Conservation (phyloP, 2,113 vertebrate species). For the Pseudorasbora parva region DNA sequence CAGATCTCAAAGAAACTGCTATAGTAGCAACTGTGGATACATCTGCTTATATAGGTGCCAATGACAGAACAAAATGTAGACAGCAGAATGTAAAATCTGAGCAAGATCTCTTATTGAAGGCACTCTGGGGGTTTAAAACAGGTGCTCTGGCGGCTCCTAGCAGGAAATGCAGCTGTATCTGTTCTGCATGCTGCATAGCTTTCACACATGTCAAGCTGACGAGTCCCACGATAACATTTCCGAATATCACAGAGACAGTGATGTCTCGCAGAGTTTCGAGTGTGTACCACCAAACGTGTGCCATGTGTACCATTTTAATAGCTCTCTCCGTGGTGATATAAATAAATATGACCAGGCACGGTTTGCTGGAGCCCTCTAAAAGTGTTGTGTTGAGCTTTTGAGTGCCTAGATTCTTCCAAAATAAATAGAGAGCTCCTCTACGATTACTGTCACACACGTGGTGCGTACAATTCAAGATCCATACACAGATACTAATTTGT, state of each 20-base stretch:
- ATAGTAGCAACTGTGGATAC: not conserved
- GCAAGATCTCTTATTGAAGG: not conserved
- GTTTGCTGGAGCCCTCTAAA: slow-evolving; percentile 26
- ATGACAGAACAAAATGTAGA: not conserved
- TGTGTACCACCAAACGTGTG: slow-evolving; percentile 12
- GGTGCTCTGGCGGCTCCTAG: not conserved
- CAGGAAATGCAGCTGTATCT: slow-evolving; percentile 27
- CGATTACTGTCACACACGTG: slow-evolving; percentile 5
- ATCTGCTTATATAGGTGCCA: not conserved
- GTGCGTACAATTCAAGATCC: slow-evolving; percentile 5
- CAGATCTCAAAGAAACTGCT: not conserved
- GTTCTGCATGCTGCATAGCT: slow-evolving; percentile 23
- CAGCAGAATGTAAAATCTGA: not conserved
- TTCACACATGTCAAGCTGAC: slow-evolving; percentile 18
- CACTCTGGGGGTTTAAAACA: slow-evolving; percentile 27
- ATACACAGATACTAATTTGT: not conserved
- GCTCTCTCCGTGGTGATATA: slow-evolving; percentile 18
- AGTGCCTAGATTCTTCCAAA: slow-evolving; percentile 20
- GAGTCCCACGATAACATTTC: slow-evolving; percentile 37
- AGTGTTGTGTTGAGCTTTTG: slow-evolving; percentile 18
- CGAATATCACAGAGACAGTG: not conserved
- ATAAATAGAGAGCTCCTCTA: slow-evolving; percentile 38
- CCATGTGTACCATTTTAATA: not conserved
- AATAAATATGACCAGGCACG: slow-evolving; percentile 9
- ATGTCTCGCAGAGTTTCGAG: slow-evolving; percentile 28